These are phyloP conservation scores for Leucoptera coffeella DNA, from an alignment of 2,888 invertebrate genomes.

Conservation along the genomic window DNA sequence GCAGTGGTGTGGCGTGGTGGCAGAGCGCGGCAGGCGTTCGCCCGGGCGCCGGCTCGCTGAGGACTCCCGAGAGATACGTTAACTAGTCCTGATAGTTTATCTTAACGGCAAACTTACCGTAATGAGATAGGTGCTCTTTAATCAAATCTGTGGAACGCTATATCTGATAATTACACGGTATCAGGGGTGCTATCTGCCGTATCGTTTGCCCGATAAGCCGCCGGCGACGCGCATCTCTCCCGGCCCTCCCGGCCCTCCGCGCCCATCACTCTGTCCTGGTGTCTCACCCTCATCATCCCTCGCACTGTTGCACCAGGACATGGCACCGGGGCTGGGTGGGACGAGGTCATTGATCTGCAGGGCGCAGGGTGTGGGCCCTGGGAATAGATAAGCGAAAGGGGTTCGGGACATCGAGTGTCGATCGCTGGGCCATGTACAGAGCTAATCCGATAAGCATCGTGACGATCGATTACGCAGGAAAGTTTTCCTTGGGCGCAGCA, in stretches of 20 bases:
- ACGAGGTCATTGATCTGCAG: slow-evolving; percentile 6
- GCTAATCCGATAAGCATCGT: too few species aligned
- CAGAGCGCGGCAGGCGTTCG: slow-evolving; percentile 1
- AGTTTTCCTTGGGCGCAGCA: slow-evolving; percentile 1
- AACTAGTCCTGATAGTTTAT: slow-evolving; percentile 9
- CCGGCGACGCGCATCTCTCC: slow-evolving; percentile 1
- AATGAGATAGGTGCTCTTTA: slow-evolving; percentile 32
- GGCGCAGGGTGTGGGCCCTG: too few species aligned
- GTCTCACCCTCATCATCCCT: too few species aligned
- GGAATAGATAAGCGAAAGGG: too few species aligned
- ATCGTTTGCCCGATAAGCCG: slow-evolving; percentile 21
- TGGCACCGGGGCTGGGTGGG: too few species aligned
- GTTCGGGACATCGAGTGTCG: too few species aligned
- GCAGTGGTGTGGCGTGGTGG: slow-evolving; percentile 2
- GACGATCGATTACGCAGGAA: too few species aligned
- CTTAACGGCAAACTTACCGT: slow-evolving; percentile 8
- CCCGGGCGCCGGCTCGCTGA: too few species aligned
- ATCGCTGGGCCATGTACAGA: too few species aligned
- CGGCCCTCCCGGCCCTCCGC: too few species aligned
- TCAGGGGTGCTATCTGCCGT: slow-evolving; percentile 35
- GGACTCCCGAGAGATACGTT: slow-evolving; percentile 7
- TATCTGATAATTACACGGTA: slow-evolving; percentile 45
- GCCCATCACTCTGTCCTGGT: too few species aligned
- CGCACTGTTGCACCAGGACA: too few species aligned
- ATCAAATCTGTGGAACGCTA: slow-evolving; percentile 37